Conservation (phyloP, 2,888 invertebrate species). For the Dryococelus australis region DNA sequence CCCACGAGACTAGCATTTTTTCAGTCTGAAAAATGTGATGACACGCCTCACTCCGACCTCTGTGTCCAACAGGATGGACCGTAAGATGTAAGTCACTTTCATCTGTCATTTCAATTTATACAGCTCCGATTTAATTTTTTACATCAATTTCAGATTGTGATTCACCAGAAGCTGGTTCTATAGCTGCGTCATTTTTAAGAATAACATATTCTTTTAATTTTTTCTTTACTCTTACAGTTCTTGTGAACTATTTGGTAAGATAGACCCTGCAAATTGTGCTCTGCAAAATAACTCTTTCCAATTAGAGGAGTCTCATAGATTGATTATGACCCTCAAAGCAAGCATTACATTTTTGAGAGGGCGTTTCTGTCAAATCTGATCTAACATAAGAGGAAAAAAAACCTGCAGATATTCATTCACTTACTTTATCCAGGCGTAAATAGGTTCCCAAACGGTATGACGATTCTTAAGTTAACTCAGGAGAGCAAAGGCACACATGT, state of each 20-base stretch:
- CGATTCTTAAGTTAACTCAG: constrained; percentile 25
- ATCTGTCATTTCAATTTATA: not conserved
- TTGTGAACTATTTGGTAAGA: constrained; percentile 25
- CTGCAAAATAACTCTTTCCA: constrained; percentile 20
- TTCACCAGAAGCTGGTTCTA: constrained; percentile 26
- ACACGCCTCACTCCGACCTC: not conserved
- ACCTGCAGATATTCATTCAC: constrained; percentile 21
- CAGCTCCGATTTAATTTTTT: not conserved
- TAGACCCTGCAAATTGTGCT: constrained; percentile 16
- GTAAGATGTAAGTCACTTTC: too few species aligned
- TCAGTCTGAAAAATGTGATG: constrained; percentile 12
- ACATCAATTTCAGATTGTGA: not conserved
- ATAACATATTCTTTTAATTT: constrained; percentile 12
- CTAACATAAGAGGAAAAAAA: not conserved
- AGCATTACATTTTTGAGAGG: not conserved
- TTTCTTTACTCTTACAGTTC: constrained; percentile 22
- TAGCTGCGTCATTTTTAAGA: constrained; percentile 22
- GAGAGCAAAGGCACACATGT: not conserved
- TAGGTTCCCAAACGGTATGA: constrained; percentile 33
- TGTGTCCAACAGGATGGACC: not conserved
- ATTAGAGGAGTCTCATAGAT: constrained; percentile 18
- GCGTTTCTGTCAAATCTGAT: constrained; percentile 5
- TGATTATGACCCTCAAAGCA: too few species aligned
- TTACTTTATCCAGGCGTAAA: constrained; percentile 27
- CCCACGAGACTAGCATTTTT: too few species aligned